Conservation (phyloP, 1,140 invertebrate genomes). For the Coptotermes formosanus region DNA sequence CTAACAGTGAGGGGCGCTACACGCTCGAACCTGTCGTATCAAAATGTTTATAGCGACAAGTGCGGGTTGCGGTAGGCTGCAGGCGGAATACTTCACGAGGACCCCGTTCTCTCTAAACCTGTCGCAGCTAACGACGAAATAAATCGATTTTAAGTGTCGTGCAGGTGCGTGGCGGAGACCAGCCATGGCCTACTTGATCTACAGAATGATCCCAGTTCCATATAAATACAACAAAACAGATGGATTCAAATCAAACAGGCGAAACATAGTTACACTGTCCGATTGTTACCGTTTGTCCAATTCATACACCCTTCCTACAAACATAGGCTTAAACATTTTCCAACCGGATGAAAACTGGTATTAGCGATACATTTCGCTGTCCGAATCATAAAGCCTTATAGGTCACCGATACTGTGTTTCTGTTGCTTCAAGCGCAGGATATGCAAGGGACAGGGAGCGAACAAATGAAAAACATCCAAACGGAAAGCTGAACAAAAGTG, state of each 20-base stretch:
- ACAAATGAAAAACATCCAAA: no score
- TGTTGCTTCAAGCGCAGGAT: no score
- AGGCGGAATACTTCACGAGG: background rate
- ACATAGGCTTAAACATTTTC: background rate
- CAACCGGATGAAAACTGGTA: background rate
- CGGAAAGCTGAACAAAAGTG: no score
- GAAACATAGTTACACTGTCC: background rate
- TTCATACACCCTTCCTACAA: background rate
- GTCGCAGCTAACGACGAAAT: background rate
- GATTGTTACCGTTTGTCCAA: background rate
- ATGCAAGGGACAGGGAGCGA: no score
- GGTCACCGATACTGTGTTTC: no score
- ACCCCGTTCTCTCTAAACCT: background rate
- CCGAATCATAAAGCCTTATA: no score
- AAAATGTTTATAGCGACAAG: background rate
- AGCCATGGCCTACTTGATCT: background rate
- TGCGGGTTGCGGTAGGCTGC: background rate
- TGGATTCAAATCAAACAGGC: background rate
- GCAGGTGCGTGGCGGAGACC: background rate
- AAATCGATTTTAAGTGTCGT: background rate
- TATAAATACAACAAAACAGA: background rate
- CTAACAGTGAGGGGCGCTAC: no score
- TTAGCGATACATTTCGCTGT: no score
- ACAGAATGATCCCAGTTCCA: background rate
- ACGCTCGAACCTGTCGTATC: no score